Base-by-base conservation (phyloP, 92 coral and sea anemone species). In the Muricea muricata region DNA sequence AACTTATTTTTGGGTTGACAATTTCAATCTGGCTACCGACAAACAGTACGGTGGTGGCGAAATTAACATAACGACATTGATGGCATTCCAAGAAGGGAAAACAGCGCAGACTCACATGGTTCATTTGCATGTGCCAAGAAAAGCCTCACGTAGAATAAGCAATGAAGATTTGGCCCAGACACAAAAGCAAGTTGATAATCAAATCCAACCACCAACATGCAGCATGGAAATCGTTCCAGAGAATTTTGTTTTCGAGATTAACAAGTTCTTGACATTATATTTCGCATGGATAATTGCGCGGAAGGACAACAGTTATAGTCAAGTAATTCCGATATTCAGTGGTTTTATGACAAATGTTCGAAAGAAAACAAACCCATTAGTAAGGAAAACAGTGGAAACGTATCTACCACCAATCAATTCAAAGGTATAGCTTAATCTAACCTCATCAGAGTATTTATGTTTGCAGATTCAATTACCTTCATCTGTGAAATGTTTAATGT, bases 201-300 rank as follows among this genome's bases (percentile, higher is more conserved):
- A 60, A 24, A 60, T 60, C 34, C 68, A 18, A 28, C 68, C 68
- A 60, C 68, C 68, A 60, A 60, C 68, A 60, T 24, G 68, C 68
- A 21, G 68, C 68, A 60, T 23, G 68, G 68, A 60, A 60, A 24
- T 60, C 68, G 34, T 60, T 4, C 35, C 31, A 10, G 17, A 60
- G 34, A 32, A 60, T 11, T 60, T 60, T 60, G 7, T 7, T 30
- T 60, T 60, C 7, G 35, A 60, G 24, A 34, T 24, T 9, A 24
- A 20, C 0, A 60, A 60, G 31, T 60, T 23, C 30, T 6, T 60
- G 68, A 60, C 33, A 24, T 7, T 60, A 32, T 60, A 60, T 60
- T 60, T 60, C 17, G 68, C 68, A 24, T 60, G 33, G 68, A 60
- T 60, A 60, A 60, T 60, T 60, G 68, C 33, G 0, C 68, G 33